Evolutionary conservation across 2,888 invertebrate genomes (phyloP), one percentile per base, ranked within the genome.

Genomic region (Falcaria lacertinaria): DNA sequence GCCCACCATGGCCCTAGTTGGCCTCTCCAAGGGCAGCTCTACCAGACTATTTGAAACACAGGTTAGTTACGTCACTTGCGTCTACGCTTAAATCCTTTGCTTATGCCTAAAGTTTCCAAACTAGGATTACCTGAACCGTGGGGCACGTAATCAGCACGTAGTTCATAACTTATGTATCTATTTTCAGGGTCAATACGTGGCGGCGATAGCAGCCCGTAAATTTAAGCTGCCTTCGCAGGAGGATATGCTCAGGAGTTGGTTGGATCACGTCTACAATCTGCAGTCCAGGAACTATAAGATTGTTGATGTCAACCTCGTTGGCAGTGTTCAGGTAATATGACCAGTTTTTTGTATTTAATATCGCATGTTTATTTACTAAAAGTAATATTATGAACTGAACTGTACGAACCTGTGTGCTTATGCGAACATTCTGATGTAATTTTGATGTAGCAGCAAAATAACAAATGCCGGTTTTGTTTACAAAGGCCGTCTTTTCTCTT

Each of bases 1-100:
- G 54, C 95, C 95, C 0, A 91, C 91, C n/a, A 92, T 96, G 92
- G 90, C 92, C 39, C 92, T 96, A 52, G 87, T 96, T 34, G 96
- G 96, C 0, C 82, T 96, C 11, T 92, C 94, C 0, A 92, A 91
- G 52, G 93, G 92, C 91, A 94, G 81, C 90, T 94, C 87, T 46
- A 88, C 80, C 22, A 76, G 74, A 41, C 89, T 94, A 63, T 92
- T 94, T 65, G 93, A 95, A 62, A 88, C 91, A 45, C 96, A 96
- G 91, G 94, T 94, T 66, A 65, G 51, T 52, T 33, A 32, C 5
- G 7, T 6, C 22, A 22, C 7, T n/a, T n/a, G n/a, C n/a, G n/a
- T 1, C 22, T 22, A 22, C 3, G 5, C 5, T 22, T 2, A 6
- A 22, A 22, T 2, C 7, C 22, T 2, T 4, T 19, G 19, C 19